Base-by-base conservation (phyloP, 1,140 invertebrate species). In the Venustaconcha ellipsiformis region DNA sequence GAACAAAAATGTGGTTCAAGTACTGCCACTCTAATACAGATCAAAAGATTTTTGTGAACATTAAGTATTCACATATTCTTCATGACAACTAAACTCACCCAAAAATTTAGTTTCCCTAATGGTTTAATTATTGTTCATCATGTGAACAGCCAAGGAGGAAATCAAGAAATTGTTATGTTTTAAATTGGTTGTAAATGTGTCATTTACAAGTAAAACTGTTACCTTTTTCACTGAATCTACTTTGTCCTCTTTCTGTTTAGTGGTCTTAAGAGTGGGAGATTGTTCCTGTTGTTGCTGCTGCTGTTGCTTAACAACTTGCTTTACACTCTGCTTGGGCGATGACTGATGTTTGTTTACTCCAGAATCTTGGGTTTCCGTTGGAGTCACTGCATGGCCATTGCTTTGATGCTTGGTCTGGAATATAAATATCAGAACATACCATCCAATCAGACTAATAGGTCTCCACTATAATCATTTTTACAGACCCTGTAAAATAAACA, bases 301-400 rank as follows among this genome's bases (percentile, higher is more conserved):
- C 14, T 8, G 23, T 20, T 37, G 56, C n/a, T 30, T 73, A 56
- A 71, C 23, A n/a, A 64, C 55, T 23, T 70, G 69, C 26, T 79
- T 74, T 23, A 58, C 66, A 56, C 67, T 72, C 26, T 74, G 79
- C 56, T 77, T 79, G 26, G 79, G 78, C 15, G 83, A 72, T 30
- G 80, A 57, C 62, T 78, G 64, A 26, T 72, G 56, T 76, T 84
- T 84, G 23, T 72, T 81, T 57, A 73, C 71, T 14, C 66, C 63
- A 4, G 69, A 30, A n/a, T 74, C 70, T 14, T 68, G 65, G 17
- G 78, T 58, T 62, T 66, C 78, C 30, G 59, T 74, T 55, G 60
- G 65, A 58, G 20, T 18, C 13, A 83, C 76, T 48, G 76, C 76
- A 78, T 85, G 82, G 1, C 82, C 83, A 82, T 82, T 83, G 20